Evolutionary conservation across 2,113 vertebrate species (phyloP), one percentile per base, ranked within the genome.

Genomic region (Podarcis muralis): DNA sequence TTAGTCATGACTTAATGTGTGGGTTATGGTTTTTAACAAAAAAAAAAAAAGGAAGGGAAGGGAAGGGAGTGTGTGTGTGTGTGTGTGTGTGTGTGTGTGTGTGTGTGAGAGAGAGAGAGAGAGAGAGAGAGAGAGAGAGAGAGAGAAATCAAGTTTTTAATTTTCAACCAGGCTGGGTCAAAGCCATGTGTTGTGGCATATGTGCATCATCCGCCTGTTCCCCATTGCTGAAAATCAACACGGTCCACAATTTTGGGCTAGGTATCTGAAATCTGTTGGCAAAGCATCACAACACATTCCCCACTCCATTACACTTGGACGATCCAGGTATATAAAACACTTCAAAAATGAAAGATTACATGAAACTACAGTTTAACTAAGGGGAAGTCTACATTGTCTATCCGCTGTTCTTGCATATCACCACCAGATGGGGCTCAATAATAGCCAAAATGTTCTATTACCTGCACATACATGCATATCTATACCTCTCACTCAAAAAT

Each of bases 361-460:
- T 20, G 83, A 84, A 30, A 77, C 12, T 77, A 78, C 2, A 59
- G 4, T 9, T 0, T 30, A 77, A 20, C 35, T 12, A 11, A 35
- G 25, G 76, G 1, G 71, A 53, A 53, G 2, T 9, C 8, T 0
- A 25, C 43, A 30, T 40, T 71, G 48, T n/a, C 15, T 78, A 79
- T 88, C 0, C 69, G 90, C 35, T 87, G 43, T 96, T 97, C 88
- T 93, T 76, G 0, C 25, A n/a, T 1, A 9, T 23, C 0, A n/a
- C 97, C 97, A 97, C 96, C 95, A 97, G 97, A 95, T 97, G 97
- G 97, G 12, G 96, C 95, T 95, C 95, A 23, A 85, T 95, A 92
- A 95, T 91, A 97, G 92, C 93, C 11, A 83, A 97, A 97, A 80
- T 78, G 65, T 57, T 6, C 12, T 20, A 82, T 57, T 43, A 43